Evolutionary conservation across 64 coral and sea anemone species (phyloP).

Genomic region (Pocillopora damicornis): DNA sequence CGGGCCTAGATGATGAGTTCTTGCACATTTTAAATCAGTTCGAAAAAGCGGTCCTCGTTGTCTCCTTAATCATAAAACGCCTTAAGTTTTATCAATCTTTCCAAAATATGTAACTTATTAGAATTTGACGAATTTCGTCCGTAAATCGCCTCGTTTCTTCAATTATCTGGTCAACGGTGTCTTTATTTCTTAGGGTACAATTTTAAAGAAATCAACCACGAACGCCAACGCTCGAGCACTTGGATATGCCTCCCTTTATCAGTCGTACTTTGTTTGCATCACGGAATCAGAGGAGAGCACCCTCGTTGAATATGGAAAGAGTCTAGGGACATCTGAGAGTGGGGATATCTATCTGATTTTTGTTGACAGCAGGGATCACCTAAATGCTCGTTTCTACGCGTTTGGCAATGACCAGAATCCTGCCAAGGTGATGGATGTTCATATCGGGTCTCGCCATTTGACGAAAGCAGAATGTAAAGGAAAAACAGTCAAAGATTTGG

Average conservation of each 20-base stretch:
- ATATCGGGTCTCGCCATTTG: conserved; percentile 10
- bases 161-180: too few species aligned
- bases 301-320: conserved; percentile 54
- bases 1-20: too few species aligned
- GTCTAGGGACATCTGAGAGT: conserved; percentile 9
- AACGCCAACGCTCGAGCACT: conserved; percentile 19
- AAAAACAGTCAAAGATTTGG: conserved; percentile 1
- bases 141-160: too few species aligned
- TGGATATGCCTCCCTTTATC: conserved; percentile 22
- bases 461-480: conserved; percentile 27
- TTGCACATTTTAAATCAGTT: too few species aligned
- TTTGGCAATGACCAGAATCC: conserved; percentile 38
- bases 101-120: too few species aligned
- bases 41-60: too few species aligned
- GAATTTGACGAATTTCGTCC: too few species aligned
- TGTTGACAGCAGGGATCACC: neutral
- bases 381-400: conserved; percentile 45
- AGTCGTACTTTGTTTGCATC: conserved; percentile 54
- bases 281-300: conserved; percentile 25
- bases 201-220: neutral
- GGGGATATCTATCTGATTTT: conserved; percentile 43
- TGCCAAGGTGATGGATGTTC: conserved; percentile 1
- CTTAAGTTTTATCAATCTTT: too few species aligned
- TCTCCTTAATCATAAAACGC: too few species aligned
- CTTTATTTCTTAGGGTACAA: neutral